Base-by-base conservation (phyloP, 2,888 invertebrate species). In the Sycophila texana region DNA sequence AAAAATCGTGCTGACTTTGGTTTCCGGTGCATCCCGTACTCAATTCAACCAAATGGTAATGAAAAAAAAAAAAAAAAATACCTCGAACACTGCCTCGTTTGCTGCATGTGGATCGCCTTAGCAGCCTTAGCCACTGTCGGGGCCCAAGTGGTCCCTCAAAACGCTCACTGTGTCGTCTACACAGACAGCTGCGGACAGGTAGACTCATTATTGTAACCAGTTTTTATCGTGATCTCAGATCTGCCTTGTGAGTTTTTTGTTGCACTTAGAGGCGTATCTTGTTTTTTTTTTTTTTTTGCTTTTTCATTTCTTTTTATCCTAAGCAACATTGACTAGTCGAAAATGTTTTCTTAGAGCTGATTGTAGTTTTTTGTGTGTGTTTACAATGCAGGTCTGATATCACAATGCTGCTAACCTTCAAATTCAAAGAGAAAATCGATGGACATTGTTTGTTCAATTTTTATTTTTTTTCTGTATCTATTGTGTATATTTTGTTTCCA, bases 151-250 rank as follows among this genome's bases (percentile, higher is more conserved):
- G 94, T 95, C 93, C 95, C 96, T 91, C 93, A 94, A 92, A 97
- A 97, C 93, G 96, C 96, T 94, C 95, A 95, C 92, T 96, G 95
- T 94, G 96, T 97, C 93, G 95, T 95, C 94, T 97, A 97, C 95
- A 97, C 97, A 93, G 97, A 97, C 94, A 95, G 96, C 92, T 95
- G 96, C 94, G 97, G 96, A 95, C 97, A 97, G 97, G 97, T 97
- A 96, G 90, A 90, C 89, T 90, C 90, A 90, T 90, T 90, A 90
- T 90, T 90, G 90, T 90, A 90, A 90, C 90, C 90, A 90, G 89
- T 90, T 90, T 90, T 89, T 89, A 89, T 87, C 86, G 87, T 83
- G 86, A 87, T 87, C 82, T 88, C 88, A 87, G 85, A 87, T 84
- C 86, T 88, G 89, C 87, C 86, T 87, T 86, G 86, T 82, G 74